Evolutionary conservation across 2,797 vertebrate genomes (phyloP).

Genomic region (Gymnocypris eckloni): DNA sequence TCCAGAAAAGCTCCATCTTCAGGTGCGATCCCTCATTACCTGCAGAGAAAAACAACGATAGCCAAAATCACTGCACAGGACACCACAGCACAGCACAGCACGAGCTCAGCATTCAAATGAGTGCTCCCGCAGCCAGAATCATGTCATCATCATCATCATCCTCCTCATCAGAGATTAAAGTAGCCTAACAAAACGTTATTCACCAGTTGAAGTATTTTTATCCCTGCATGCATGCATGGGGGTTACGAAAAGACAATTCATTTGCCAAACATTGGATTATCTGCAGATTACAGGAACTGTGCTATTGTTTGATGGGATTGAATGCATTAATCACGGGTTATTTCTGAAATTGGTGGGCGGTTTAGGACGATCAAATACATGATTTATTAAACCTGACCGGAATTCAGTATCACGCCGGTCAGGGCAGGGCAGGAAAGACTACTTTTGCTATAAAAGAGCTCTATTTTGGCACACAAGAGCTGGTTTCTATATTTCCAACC

Average conservation of each 20-base stretch:
- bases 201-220: constrained; percentile 58
- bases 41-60: constrained; percentile 56
- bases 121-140: constrained; percentile 54
- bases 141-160: constrained; percentile 55
- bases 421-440: constrained; percentile 5
- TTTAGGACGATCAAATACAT: constrained; percentile 39
- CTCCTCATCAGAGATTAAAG: constrained; percentile 47
- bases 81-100: constrained; percentile 18
- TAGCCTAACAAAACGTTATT: constrained; percentile 43
- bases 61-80: not conserved
- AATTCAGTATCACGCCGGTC: not conserved
- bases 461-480: not conserved
- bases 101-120: constrained; percentile 26
- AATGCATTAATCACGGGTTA: constrained; percentile 40
- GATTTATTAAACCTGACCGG: constrained; percentile 31
- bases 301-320: constrained; percentile 68
- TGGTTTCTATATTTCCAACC: not conserved
- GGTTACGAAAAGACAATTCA: constrained; percentile 70
- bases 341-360: constrained; percentile 49
- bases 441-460: not conserved
- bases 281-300: constrained; percentile 64
- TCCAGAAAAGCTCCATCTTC: constrained; percentile 85
- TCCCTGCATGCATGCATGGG: constrained; percentile 56
- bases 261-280: constrained; percentile 72
- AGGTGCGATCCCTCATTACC: constrained; percentile 83